Base-by-base conservation (phyloP, 2,113 vertebrate genomes). In the Murina feae region DNA sequence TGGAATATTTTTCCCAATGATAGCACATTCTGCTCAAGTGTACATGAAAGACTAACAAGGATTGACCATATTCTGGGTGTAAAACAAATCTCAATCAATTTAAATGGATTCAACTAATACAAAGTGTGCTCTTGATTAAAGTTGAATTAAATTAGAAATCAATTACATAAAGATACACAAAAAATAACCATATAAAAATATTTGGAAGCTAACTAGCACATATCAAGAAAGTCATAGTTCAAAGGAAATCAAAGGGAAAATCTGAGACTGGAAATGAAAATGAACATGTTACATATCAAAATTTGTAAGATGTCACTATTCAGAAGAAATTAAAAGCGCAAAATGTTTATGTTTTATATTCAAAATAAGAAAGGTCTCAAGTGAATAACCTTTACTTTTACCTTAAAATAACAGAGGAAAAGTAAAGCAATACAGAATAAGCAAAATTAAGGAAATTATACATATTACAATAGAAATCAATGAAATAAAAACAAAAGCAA, bases 21-120 rank as follows among this genome's bases (percentile, higher is more conserved):
- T 32, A 86, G 12, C 35, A 66, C 32, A 66, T n/a, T 66, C 30
- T 66, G 17, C 32, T n/a, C 63, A n/a, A 17, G 16, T 66, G 63
- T 35, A 71, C 49, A 69, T 44, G 74, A 82, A 92, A 90, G 81
- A 32, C 89, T 90, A 92, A 69, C 25, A 80, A 82, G 92, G 42
- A 82, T 76, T 81, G 42, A 89, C 42, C 86, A 92, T 82, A 89
- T 82, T 83, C 66, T 92, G 90, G 20, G 5, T 35, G 20, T 63
- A 94, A 96, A 92, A 51, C 44, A 89, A 94, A 86, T 39, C 39
- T 69, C 81, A 65, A 71, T 90, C 81, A 90, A 86, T 60, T 86
- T 65, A 65, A 89, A 89, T 82, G 47, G 60, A 82, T 71, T 86
- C 51, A 65, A n/a, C 74, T 74, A 37, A 80, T 68, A 68, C 21